phyloP scores from a whole-genome alignment of 2,113 vertebrate species.

The Elephantulus edwardii region DNA sequence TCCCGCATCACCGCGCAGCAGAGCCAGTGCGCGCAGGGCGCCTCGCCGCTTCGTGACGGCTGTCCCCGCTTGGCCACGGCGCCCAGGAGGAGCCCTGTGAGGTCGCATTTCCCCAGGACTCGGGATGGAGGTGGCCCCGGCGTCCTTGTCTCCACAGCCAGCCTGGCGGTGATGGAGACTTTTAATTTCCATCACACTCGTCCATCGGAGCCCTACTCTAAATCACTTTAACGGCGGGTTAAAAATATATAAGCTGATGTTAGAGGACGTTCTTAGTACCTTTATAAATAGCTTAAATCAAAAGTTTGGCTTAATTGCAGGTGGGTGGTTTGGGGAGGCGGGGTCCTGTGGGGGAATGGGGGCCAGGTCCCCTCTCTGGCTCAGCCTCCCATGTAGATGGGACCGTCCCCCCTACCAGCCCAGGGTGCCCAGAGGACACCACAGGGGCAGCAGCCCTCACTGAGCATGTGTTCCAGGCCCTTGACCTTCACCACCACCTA shows the following conservation, averaged over 20 bases:
- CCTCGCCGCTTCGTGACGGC: too few relatives aligned
- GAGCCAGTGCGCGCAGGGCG: too few relatives aligned
- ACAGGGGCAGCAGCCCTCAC: too few relatives aligned
- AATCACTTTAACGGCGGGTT: conserved; percentile 66
- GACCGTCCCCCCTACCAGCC: too few relatives aligned
- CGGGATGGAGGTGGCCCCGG: rapidly evolving
- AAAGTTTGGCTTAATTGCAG: conserved; percentile 34
- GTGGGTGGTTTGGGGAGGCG: not conserved
- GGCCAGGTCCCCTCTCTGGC: too few relatives aligned
- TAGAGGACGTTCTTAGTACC: conserved; percentile 18
- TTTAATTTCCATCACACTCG: conserved; percentile 38
- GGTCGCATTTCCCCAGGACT: not conserved
- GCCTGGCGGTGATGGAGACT: conserved; percentile 33
- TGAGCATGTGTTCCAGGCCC: too few relatives aligned
- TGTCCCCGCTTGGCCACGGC: too few relatives aligned
- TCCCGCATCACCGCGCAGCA: too few relatives aligned
- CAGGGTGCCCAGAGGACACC: too few relatives aligned
- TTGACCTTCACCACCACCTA: not conserved
- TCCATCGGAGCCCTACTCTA: not conserved
- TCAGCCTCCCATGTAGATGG: too few relatives aligned
- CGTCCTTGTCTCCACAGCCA: not conserved
- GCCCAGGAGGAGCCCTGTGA: not conserved
- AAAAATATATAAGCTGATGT: conserved; percentile 62
- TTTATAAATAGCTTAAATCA: conserved; percentile 60
- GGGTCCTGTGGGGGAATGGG: too few relatives aligned